phyloP scores from a whole-genome alignment of 2,888 invertebrate genomes.

The Argyresthia goedartella region DNA sequence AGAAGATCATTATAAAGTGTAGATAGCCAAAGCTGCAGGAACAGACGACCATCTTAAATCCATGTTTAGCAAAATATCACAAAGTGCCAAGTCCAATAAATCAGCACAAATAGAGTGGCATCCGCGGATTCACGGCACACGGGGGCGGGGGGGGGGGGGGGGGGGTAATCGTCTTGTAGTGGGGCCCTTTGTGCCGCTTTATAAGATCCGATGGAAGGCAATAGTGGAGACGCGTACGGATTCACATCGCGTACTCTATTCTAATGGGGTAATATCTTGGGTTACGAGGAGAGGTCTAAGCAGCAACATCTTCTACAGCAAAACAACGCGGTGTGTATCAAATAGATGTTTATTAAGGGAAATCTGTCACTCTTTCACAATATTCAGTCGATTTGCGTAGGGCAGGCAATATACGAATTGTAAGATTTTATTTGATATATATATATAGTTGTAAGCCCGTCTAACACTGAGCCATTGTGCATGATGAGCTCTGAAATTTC shows the following conservation, averaged over 20 bases:
- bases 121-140: slow-evolving; percentile 19
- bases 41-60: background rate
- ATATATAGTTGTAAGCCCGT: no score
- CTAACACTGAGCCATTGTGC: no score
- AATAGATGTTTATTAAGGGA: no score
- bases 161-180: slow-evolving; percentile 59
- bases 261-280: slow-evolving; percentile 14
- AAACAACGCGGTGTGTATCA: no score
- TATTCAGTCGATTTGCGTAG: no score
- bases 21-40: no score
- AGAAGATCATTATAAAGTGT: no score
- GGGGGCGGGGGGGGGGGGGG: slow-evolving; percentile 14
- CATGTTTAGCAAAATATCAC: background rate
- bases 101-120: slow-evolving; percentile 10
- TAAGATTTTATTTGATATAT: no score
- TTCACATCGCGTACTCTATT: slow-evolving; percentile 49
- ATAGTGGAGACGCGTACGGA: slow-evolving; percentile 29
- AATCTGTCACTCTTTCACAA: no score
- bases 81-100: slow-evolving; percentile 24
- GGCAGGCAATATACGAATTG: no score
- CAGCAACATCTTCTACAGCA: no score
- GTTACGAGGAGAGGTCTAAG: background rate
- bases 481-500: no score
- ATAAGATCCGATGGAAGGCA: slow-evolving; percentile 39
- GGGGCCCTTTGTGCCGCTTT: slow-evolving; percentile 51